Conservation (phyloP, 92 coral and sea anemone species). For the Ricordea florida region DNA sequence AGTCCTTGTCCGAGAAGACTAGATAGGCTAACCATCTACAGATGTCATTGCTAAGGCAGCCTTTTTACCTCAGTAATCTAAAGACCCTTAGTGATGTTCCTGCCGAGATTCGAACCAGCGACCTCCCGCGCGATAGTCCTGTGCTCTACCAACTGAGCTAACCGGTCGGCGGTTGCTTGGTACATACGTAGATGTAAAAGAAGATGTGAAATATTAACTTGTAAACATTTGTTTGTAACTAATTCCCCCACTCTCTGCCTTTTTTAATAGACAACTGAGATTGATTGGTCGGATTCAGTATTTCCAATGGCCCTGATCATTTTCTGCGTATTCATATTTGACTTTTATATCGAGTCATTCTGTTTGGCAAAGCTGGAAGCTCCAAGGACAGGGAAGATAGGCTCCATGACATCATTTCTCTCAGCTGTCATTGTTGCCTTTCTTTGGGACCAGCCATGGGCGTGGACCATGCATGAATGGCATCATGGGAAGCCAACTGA, state of each 20-base stretch:
- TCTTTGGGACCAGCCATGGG: constrained; percentile 97
- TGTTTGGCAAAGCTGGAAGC: constrained; percentile 89
- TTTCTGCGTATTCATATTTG: constrained; percentile 80
- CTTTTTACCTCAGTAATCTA: too few species aligned
- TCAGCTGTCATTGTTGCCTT: constrained; percentile 78
- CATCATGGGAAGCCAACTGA: constrained; percentile 88
- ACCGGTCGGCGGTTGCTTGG: too few species aligned
- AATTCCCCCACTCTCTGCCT: background rate
- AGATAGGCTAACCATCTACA: too few species aligned
- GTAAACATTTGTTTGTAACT: background rate
- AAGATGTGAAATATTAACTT: too few species aligned
- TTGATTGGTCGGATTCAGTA: constrained; percentile 77
- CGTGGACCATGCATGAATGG: constrained; percentile 90
- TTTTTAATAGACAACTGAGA: constrained; percentile 66
- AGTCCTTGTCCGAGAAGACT: too few species aligned
- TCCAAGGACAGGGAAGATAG: constrained; percentile 76
- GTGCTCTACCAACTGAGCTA: too few species aligned
- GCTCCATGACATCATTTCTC: constrained; percentile 86
- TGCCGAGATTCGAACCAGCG: too few species aligned
- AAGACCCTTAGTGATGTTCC: too few species aligned
- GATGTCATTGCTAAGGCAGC: too few species aligned
- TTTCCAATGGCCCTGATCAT: constrained; percentile 73
- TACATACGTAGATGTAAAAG: too few species aligned
- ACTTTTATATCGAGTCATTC: constrained; percentile 94
- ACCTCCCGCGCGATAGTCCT: too few species aligned